A percentile compares a stretch with the other conserved stretches of the same genome.
Evolutionary conservation across 2,888 invertebrate genomes (phyloP).

Genomic region (Drosophila pseudotakahashii): DNA sequence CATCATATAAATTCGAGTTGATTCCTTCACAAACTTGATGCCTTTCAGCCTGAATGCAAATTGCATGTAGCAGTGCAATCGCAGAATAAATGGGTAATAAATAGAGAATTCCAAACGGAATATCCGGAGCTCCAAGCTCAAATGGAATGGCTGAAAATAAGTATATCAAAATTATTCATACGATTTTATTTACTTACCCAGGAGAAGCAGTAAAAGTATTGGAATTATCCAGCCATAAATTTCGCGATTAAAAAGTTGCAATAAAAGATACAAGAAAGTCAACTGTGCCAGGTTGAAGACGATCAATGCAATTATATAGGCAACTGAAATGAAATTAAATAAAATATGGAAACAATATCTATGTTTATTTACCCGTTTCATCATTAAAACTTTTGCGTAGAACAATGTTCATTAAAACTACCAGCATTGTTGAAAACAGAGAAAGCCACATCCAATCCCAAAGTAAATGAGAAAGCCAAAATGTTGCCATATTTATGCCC

Average conservation of each 20-base stretch:
- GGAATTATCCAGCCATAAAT: conserved; percentile 27
- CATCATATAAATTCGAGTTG: background rate
- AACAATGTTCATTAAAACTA: background rate
- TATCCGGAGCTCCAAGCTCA: background rate
- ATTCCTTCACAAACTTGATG: background rate
- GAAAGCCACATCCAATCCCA: conserved; percentile 75
- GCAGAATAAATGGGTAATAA: conserved; percentile 15
- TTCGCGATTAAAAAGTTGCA: conserved; percentile 12
- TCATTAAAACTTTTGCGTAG: background rate
- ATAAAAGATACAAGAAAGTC: conserved; percentile 23
- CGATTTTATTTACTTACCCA: conserved; percentile 7
- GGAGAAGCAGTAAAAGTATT: conserved; percentile 5
- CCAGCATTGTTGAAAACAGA: background rate
- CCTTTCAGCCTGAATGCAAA: background rate
- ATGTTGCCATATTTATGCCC: conserved; percentile 86
- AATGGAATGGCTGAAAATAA: conserved; percentile 12
- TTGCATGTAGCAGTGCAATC: conserved; percentile 6
- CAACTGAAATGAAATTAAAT: conserved; percentile 3
- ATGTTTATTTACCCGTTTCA: background rate
- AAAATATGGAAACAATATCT: background rate
- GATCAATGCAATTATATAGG: conserved; percentile 8
- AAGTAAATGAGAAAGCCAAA: conserved; percentile 89
- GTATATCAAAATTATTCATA: background rate
- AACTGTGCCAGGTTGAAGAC: conserved; percentile 20
- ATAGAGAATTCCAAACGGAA: conserved; percentile 9